phyloP scores from a whole-genome alignment of 2,888 invertebrate genomes.

The Drosophila aldrichi region DNA sequence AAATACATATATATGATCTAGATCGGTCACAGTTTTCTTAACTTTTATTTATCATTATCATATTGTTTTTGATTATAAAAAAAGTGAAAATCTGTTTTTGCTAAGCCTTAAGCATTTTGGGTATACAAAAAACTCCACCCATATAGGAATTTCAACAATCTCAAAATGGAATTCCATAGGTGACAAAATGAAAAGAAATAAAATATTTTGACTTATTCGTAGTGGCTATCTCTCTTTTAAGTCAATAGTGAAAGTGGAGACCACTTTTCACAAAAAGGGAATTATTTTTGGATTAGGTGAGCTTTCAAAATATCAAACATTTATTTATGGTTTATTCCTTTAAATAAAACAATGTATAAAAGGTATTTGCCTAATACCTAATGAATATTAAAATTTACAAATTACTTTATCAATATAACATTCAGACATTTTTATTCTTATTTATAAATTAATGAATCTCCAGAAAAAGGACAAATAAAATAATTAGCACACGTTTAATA shows the following conservation, averaged over 20 bases:
- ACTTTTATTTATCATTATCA: not conserved
- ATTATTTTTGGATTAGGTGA: not conserved
- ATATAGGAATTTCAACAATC: slow-evolving; percentile 19
- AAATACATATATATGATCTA: not conserved
- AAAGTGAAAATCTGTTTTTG: slow-evolving; percentile 34
- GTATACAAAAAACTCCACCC: slow-evolving; percentile 16
- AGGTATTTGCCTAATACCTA: not conserved
- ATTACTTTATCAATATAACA: not conserved
- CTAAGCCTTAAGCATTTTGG: slow-evolving; percentile 1
- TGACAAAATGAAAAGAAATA: slow-evolving; percentile 15
- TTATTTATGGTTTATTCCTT: not conserved
- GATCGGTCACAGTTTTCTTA: not conserved
- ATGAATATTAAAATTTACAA: not conserved
- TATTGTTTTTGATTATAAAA: not conserved
- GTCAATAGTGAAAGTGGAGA: slow-evolving; percentile 35
- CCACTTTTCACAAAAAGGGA: slow-evolving; percentile 2
- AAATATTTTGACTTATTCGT: slow-evolving; percentile 14
- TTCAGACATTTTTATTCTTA: not conserved
- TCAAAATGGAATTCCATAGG: slow-evolving; percentile 32
- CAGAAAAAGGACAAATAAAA: not conserved
- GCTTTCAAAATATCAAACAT: slow-evolving; percentile 2
- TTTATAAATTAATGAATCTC: not conserved
- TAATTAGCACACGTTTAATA: slow-evolving; percentile 18
- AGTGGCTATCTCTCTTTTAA: slow-evolving; percentile 1
- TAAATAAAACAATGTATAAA: not conserved